Conservation (phyloP, 30 jellyfish, hydroid and myxozoan genomes). For the Hydractinia echinata region DNA sequence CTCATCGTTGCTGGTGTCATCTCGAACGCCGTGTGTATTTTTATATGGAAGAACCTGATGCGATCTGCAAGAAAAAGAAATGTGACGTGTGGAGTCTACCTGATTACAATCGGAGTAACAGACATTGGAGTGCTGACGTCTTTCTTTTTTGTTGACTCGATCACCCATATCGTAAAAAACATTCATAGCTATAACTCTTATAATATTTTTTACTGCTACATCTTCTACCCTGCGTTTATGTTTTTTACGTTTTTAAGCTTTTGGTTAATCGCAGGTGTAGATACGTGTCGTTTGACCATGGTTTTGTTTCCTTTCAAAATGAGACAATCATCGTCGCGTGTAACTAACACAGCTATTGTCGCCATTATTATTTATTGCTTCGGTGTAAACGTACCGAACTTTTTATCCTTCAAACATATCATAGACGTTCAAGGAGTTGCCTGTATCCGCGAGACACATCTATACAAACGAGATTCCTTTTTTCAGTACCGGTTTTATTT, state of each 20-base stretch:
- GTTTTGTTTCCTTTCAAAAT: slow-evolving; percentile 17
- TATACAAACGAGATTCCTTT: not conserved
- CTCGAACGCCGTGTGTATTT: not conserved
- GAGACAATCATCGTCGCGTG: slow-evolving; percentile 2
- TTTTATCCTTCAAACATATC: not conserved
- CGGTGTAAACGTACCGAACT: slow-evolving; percentile 6
- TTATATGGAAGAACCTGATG: not conserved
- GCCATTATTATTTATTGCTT: not conserved
- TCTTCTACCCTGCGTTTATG: slow-evolving; percentile 15
- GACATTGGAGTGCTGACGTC: slow-evolving; percentile 8
- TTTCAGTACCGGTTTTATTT: not conserved
- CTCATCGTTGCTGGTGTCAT: slow-evolving; percentile 5
- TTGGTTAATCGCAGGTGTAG: slow-evolving; percentile 27
- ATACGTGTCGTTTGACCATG: slow-evolving; percentile 19
- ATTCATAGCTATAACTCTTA: not conserved
- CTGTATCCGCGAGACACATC: not conserved
- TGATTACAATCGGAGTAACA: slow-evolving; percentile 1
- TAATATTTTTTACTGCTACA: not conserved
- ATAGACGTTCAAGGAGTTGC: not conserved
- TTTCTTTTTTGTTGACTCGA: slow-evolving; percentile 1
- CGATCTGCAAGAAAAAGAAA: slow-evolving; percentile 5
- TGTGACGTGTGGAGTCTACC: slow-evolving; percentile 18
- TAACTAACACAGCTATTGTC: slow-evolving; percentile 8
- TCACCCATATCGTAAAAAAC: not conserved
- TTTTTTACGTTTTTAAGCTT: slow-evolving; percentile 15